Evolutionary conservation across 2,888 invertebrate species (phyloP), one percentile per base, ranked within the genome.

Genomic region (Andrena camellia): DNA sequence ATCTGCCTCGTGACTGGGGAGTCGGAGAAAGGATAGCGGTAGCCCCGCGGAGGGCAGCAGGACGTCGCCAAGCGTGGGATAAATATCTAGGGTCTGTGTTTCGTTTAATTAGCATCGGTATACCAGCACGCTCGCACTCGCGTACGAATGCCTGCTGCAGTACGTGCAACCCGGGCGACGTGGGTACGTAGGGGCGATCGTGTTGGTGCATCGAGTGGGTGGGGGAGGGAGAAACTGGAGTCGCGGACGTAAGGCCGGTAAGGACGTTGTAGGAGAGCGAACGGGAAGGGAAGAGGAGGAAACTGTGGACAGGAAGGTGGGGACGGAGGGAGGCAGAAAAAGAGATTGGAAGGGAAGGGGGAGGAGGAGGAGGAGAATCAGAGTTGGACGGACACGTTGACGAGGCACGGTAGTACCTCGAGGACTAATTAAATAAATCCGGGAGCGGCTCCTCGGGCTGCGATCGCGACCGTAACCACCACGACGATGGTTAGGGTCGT

Each of bases 381-480:
- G 81, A 86, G 89, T 88, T 81, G 84, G 86, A 88, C 83, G 83
- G 86, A 89, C 89, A 87, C 89, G 88, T 88, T 88, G 88, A 88
- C 88, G 88, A 86, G 78, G 86, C 82, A 86, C 87, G 88, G 88
- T 88, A 88, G 88, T 88, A 88, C 80, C 85, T 81, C 77, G 83
- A 87, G 88, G 87, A 88, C 85, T 90, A 88, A 90, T 92, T 92
- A 92, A 92, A 92, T 92, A 92, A 92, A 92, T 92, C 92, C 92
- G 92, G 92, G 91, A 91, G 92, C 92, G 86, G 91, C 88, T 90
- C 87, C 89, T 86, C 85, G 85, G 74, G 79, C 85, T 82, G 81
- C 83, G 83, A 88, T 88, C 87, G 91, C 90, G 88, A 89, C 88
- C 86, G 86, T 89, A 89, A 87, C 89, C 85, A 81, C 84, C 86